phyloP scores from a whole-genome alignment of 2,113 vertebrate species.

The Ammodytes dubius region DNA sequence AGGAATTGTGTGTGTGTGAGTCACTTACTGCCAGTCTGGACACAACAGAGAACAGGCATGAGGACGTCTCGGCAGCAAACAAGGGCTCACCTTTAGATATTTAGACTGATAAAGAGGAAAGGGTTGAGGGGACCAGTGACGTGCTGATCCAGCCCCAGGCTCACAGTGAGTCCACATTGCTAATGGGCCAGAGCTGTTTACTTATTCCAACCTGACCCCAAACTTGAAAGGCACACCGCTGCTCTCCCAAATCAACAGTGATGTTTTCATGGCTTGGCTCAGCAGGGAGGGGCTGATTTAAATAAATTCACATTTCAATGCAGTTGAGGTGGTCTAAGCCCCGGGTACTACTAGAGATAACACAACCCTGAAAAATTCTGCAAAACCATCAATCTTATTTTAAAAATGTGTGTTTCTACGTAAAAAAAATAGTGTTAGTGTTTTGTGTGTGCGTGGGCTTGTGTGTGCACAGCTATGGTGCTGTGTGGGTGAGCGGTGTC shows the following conservation, averaged over 20 bases:
- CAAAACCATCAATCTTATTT: not conserved
- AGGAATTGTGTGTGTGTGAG: slow-evolving; percentile 32
- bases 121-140: slow-evolving; percentile 2
- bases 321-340: not conserved
- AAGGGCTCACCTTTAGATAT: not conserved
- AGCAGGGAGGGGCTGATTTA: slow-evolving; percentile 26
- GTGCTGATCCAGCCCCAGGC: slow-evolving; percentile 5
- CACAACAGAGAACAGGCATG: slow-evolving; percentile 8
- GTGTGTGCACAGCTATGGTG: slow-evolving; percentile 9
- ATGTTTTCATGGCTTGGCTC: slow-evolving; percentile 1
- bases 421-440: not conserved
- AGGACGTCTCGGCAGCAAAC: not conserved
- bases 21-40: slow-evolving; percentile 41
- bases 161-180: slow-evolving; percentile 13
- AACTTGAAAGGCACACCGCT: slow-evolving; percentile 18
- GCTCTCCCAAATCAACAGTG: slow-evolving; percentile 1
- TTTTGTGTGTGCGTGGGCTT: not conserved
- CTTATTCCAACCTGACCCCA: not conserved
- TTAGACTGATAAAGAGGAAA: slow-evolving; percentile 3
- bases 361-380: not conserved
- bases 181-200: slow-evolving; percentile 10
- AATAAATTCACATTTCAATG: slow-evolving; percentile 15
- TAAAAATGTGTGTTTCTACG: not conserved
- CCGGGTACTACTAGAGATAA: not conserved
- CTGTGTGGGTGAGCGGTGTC: not conserved